Evolutionary conservation across 1,140 invertebrate species (phyloP).

Genomic region (Nasonia giraulti): DNA sequence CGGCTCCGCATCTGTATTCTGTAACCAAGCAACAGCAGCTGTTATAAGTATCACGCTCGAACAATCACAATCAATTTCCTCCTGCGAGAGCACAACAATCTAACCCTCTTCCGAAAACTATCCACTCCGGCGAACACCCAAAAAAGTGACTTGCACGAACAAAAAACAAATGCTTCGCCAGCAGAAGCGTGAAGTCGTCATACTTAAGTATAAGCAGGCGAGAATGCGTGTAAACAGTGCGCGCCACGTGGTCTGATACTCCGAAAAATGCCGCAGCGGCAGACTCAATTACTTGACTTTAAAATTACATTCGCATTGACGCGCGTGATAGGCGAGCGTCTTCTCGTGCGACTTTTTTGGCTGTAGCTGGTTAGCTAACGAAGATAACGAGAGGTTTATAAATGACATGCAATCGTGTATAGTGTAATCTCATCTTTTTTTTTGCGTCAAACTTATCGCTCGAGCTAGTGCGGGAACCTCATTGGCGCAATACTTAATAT

Average conservation of each 20-base stretch:
- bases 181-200: background rate
- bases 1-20: conserved; percentile 1
- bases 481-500: too few relatives aligned
- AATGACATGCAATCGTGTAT: too few relatives aligned
- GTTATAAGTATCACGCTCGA: background rate
- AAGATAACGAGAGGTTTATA: background rate
- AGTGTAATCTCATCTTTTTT: too few relatives aligned
- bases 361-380: background rate
- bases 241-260: conserved; percentile 1
- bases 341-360: background rate
- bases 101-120: background rate
- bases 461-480: too few relatives aligned
- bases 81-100: background rate
- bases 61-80: background rate
- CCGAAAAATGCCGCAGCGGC: background rate
- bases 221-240: background rate
- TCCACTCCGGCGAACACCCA: too few relatives aligned
- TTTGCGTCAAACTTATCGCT: too few relatives aligned
- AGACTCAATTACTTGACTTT: background rate
- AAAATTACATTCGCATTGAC: background rate
- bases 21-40: conserved; percentile 18
- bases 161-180: background rate
- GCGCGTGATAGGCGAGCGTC: background rate
- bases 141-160: background rate
- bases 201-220: background rate